Evolutionary conservation across 1,140 invertebrate species (phyloP), one percentile per base, ranked within the genome.

Genomic region (Drosophila erecta): DNA sequence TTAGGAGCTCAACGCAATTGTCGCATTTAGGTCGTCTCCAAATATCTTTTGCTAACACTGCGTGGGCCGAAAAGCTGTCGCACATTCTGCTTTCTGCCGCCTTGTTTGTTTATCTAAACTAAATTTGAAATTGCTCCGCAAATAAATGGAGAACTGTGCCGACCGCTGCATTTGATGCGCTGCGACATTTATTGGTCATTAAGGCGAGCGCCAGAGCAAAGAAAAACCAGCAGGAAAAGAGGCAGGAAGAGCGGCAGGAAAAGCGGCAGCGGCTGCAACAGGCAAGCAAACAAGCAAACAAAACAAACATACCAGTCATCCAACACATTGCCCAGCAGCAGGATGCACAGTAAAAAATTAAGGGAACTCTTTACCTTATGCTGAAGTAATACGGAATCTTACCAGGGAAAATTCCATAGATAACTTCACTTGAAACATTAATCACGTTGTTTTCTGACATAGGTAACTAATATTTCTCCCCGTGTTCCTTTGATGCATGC

Each of bases 161-260:
- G 50, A 20, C 43, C 27, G 62, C 27, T 57, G 67, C 43, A 46
- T 51, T 51, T 55, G 35, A 33, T 35, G 27, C 44, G 62, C 59
- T 44, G 65, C 65, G 64, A 70, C 65, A 70, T 79, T 79, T 85
- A 67, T 84, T 84, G 80, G 65, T 76, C 72, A 84, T 76, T 83
- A 83, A 74, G 55, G 44, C 51, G 69, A 77, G 79, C 79, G 79
- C 79, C 79, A 78, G 64, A 65, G 57, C 27, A 37, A 58, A 20
- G 14, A 17, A 59, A 62, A 62, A 47, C 37, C 40, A 55, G 22
- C 35, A 30, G 57, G 20, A 50, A 55, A 35, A 57, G 15, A 54
- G 24, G 27, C 30, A 24, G 3, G 22, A 22, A 22, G 2, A 49
- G 38, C 35, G 40, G 24, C 24, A 57, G n/a, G 22, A 22, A 22